These are phyloP conservation scores for Pogonocherus hispidulus DNA, from an alignment of 2,888 invertebrate genomes.

Conservation along the genomic window DNA sequence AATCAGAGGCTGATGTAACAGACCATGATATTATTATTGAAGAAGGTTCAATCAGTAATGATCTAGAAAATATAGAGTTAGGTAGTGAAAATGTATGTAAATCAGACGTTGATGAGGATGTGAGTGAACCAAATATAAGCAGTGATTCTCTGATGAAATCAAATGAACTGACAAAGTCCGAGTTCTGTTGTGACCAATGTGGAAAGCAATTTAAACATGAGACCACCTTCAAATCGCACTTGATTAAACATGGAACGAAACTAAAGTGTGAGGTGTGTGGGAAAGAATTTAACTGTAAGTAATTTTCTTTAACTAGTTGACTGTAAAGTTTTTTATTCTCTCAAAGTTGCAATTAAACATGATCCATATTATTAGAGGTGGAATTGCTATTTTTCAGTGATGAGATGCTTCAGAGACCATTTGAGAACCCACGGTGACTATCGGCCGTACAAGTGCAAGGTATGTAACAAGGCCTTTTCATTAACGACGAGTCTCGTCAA, in stretches of 20 bases:
- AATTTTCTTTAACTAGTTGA: no score
- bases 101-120: background rate
- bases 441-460: constrained; percentile 59
- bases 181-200: constrained; percentile 49
- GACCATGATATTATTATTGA: background rate
- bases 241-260: constrained; percentile 59
- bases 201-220: constrained; percentile 57
- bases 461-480: constrained; percentile 61
- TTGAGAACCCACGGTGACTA: constrained; percentile 58
- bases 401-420: constrained; percentile 59
- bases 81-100: background rate
- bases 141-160: background rate
- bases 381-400: constrained; percentile 48
- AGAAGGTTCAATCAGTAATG: constrained; percentile 1
- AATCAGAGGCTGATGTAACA: constrained; percentile 5
- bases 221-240: constrained; percentile 57
- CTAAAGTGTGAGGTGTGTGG: constrained; percentile 61
- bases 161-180: background rate
- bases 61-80: background rate
- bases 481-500: constrained; percentile 57
- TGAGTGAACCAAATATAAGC: background rate
- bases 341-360: no score
- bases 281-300: constrained; percentile 61
- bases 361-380: background rate
- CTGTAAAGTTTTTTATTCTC: no score